Base-by-base conservation (phyloP, 2,797 vertebrate genomes). In the Rallus crepitans region DNA sequence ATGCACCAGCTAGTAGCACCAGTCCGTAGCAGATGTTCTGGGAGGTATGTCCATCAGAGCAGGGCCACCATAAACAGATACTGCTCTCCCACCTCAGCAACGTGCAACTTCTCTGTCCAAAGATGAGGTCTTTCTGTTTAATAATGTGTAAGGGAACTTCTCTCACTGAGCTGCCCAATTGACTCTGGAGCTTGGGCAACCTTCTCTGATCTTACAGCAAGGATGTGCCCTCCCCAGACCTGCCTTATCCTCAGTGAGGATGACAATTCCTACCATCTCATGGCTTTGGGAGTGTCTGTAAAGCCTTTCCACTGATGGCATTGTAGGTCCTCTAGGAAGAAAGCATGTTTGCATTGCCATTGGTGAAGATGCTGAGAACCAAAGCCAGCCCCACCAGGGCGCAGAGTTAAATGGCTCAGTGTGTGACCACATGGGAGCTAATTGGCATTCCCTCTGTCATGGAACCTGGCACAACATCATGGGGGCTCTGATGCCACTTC, bases 31-130 rank as follows among this genome's bases (percentile, higher is more conserved):
- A 70, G 73, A 33, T 12, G 28, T 19, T 31, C 25, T 35, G 48
- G 17, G 64, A 61, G 23, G 7, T 61, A 30, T 0, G 0, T 48
- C 59, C 48, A 48, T 18, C 42, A 12, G 23, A 61, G 28, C 13
- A 18, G 55, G 31, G 18, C 50, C 45, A 39, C 21, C 39, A 20
- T 0, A 3, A 65, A 28, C 16, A 31, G 2, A 24, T 6, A 37
- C 13, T 9, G 14, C 48, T 73, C 15, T 35, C 39, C 31, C 69
- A 42, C 31, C 45, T 55, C 61, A 65, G 1, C 4, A 6, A n/a
- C 7, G 20, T 35, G 30, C 27, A 82, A 33, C 14, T 59, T 39
- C 40, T 55, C 82, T 20, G 66, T 14, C 23, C 15, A 30, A 10
- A 76, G n/a, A 6, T 17, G 19, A 48, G 9, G 30, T n/a, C 35